Evolutionary conservation across 2,113 vertebrate genomes (phyloP), one percentile per base, ranked within the genome.

Genomic region (Lamprologus callipterus): DNA sequence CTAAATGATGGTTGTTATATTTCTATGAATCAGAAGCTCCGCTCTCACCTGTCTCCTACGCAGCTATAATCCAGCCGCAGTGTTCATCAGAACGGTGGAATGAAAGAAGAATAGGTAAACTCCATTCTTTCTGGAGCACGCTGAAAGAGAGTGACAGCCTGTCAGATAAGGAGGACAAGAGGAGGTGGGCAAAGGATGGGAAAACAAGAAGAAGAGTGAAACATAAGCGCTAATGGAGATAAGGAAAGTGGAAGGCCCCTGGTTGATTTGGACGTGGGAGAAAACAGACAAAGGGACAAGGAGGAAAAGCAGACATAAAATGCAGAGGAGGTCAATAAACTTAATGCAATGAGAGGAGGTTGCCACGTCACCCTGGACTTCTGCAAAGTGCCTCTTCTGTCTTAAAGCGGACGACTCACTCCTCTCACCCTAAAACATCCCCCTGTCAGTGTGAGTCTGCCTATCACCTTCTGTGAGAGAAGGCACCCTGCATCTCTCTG

Each of bases 101-200:
- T 80, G 86, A 93, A 82, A 87, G 55, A 87, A 86, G 58, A 90
- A 87, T 86, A 91, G 80, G 89, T 80, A 89, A 88, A 89, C 51
- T 85, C 31, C 2, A 37, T 85, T 85, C 80, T 81, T 73, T 68
- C 21, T 63, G 16, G 28, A 80, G 55, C 87, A 86, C 21, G 33
- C 37, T 84, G 58, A 87, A 57, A 49, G 21, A 87, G 88, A 92
- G 70, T 93, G 89, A 75, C 92, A 87, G 70, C 75, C 79, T 93
- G 88, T 94, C 80, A 86, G 94, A 95, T 95, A 93, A 93, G 82
- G 33, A 57, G 49, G 53, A 80, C 54, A 33, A 14, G 17, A 80
- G 85, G 58, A 81, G 81, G 31, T 88, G 85, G 83, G 88, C 85
- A 88, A 80, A 73, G 73, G 70, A 91, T 82, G 70, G 53, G 17